Conservation (phyloP, 2,797 vertebrate genomes). For the Ctenosaura bakeri region DNA sequence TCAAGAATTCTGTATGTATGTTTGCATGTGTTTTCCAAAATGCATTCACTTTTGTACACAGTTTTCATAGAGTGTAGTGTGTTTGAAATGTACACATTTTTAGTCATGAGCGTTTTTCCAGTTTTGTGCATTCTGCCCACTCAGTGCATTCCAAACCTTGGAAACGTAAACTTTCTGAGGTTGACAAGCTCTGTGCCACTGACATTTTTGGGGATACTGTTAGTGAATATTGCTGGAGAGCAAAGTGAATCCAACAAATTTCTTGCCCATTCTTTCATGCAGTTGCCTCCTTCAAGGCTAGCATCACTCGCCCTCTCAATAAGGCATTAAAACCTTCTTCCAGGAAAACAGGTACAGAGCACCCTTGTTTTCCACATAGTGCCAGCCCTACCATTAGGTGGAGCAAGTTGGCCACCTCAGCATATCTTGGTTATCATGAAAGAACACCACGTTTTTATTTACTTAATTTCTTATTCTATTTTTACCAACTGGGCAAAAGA, state of each 20-base stretch:
- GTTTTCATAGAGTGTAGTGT: neutral
- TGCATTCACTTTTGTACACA: neutral
- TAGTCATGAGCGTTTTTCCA: neutral
- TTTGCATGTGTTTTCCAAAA: neutral
- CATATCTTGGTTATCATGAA: neutral
- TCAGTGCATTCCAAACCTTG: neutral
- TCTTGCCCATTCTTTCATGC: neutral
- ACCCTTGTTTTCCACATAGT: neutral
- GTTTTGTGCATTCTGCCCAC: neutral
- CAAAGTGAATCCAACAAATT: neutral
- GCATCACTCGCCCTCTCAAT: neutral
- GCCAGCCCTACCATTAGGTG: no score
- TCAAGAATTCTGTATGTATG: neutral
- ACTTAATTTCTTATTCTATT: neutral
- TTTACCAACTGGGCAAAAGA: neutral
- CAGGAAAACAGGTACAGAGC: neutral
- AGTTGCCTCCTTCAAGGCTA: neutral
- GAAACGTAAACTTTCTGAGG: neutral
- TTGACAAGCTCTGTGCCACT: neutral
- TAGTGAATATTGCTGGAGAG: neutral
- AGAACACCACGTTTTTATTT: neutral
- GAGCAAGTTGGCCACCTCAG: neutral
- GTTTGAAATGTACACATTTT: neutral
- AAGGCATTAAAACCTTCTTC: neutral
- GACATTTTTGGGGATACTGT: neutral